phyloP scores from a whole-genome alignment of 64 coral and sea anemone genomes.

The Hydrozoanthus tunicans region DNA sequence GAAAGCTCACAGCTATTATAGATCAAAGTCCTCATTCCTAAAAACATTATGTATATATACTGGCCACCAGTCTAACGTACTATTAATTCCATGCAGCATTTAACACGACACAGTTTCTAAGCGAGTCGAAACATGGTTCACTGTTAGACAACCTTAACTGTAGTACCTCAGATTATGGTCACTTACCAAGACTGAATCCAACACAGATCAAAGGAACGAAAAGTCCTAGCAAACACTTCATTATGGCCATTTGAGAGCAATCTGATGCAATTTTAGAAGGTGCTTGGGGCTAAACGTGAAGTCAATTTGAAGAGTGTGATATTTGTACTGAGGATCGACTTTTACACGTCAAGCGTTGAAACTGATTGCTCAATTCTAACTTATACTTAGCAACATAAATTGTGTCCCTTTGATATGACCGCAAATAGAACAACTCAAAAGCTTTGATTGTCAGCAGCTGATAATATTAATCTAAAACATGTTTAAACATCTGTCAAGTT shows the following conservation, averaged over 20 bases:
- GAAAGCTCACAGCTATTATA: no score
- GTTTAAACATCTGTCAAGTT: no score
- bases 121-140: no score
- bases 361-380: background rate
- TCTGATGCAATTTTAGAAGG: no score
- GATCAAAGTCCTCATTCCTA: no score
- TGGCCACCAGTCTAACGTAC: no score
- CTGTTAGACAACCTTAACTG: no score
- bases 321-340: background rate
- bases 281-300: background rate
- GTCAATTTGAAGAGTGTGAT: background rate
- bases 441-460: slow-evolving; percentile 34
- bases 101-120: no score
- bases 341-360: background rate
- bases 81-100: no score
- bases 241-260: background rate
- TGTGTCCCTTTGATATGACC: slow-evolving; percentile 8
- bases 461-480: slow-evolving; percentile 6
- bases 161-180: no score
- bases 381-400: slow-evolving; percentile 23
- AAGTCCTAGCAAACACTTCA: slow-evolving; percentile 19
- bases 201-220: background rate
- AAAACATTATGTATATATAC: no score
- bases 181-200: slow-evolving; percentile 29
- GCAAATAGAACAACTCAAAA: slow-evolving; percentile 6